Conservation (phyloP, 2,888 invertebrate genomes). For the Agrotis clavis region DNA sequence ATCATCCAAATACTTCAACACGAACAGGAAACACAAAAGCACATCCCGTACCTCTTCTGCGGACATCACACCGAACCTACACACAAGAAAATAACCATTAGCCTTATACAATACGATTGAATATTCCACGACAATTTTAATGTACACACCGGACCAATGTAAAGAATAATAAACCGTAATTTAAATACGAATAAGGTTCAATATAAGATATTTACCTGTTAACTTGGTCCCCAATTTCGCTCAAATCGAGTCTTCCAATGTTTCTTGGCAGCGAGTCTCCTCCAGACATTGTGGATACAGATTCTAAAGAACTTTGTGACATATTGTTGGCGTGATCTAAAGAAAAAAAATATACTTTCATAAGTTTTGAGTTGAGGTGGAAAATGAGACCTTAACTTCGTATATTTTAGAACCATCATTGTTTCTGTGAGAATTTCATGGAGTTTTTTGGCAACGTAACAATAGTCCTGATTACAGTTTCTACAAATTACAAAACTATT, state of each 20-base stretch:
- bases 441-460: too few relatives aligned
- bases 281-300: conserved; percentile 93
- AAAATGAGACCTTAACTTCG: neutral
- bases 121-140: neutral
- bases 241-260: conserved; percentile 81
- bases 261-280: conserved; percentile 88
- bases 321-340: conserved; percentile 93
- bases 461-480: too few relatives aligned
- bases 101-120: rapidly evolving
- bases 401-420: neutral
- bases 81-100: conserved; percentile 28
- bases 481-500: too few relatives aligned
- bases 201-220: conserved; percentile 81
- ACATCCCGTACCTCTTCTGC: conserved; percentile 96
- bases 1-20: conserved; percentile 97
- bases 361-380: neutral
- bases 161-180: neutral
- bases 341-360: neutral
- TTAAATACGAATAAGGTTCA: neutral
- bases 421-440: too few relatives aligned
- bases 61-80: conserved; percentile 90
- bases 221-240: conserved; percentile 88
- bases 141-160: conserved; percentile 84
- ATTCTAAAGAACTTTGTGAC: conserved; percentile 95
- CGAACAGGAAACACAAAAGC: conserved; percentile 96